Evolutionary conservation across 2,888 invertebrate species (phyloP).

Genomic region (Pheosia tremula): DNA sequence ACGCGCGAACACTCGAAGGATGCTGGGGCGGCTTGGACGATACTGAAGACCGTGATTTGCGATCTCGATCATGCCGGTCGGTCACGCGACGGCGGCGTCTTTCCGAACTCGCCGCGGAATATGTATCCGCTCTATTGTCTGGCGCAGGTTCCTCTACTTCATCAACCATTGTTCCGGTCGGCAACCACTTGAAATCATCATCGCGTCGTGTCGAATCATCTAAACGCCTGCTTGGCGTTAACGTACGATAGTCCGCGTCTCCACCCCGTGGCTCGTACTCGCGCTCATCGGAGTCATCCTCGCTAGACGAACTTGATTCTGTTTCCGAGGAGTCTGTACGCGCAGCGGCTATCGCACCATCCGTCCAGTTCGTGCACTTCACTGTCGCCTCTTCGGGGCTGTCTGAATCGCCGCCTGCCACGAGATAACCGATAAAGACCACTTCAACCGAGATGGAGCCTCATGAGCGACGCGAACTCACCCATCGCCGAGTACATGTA

Average conservation of each 20-base stretch:
- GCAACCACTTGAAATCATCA: slow-evolving; percentile 89
- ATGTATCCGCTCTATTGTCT: slow-evolving; percentile 64
- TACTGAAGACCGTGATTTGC: slow-evolving; percentile 86
- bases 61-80: slow-evolving; percentile 86
- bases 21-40: slow-evolving; percentile 81
- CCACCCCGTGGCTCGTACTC: slow-evolving; percentile 84
- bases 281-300: slow-evolving; percentile 68
- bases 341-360: slow-evolving; percentile 68
- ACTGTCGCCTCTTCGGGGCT: slow-evolving; percentile 86
- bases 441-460: slow-evolving; percentile 50
- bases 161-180: slow-evolving; percentile 66
- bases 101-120: slow-evolving; percentile 81
- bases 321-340: slow-evolving; percentile 72
- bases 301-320: slow-evolving; percentile 67
- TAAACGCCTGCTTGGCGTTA: slow-evolving; percentile 69
- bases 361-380: slow-evolving; percentile 82
- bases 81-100: slow-evolving; percentile 79
- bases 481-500: slow-evolving; percentile 83
- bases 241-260: slow-evolving; percentile 85
- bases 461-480: slow-evolving; percentile 68
- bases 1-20: slow-evolving; percentile 70
- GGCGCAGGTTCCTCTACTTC: slow-evolving; percentile 55
- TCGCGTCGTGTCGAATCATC: slow-evolving; percentile 87
- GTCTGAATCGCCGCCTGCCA: slow-evolving; percentile 85
- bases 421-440: slow-evolving; percentile 62